Percentiles rank a stretch among this genome's conserved stretches.
Evolutionary conservation across 2,888 invertebrate genomes (phyloP).

Genomic region (Teleogryllus oceanicus): DNA sequence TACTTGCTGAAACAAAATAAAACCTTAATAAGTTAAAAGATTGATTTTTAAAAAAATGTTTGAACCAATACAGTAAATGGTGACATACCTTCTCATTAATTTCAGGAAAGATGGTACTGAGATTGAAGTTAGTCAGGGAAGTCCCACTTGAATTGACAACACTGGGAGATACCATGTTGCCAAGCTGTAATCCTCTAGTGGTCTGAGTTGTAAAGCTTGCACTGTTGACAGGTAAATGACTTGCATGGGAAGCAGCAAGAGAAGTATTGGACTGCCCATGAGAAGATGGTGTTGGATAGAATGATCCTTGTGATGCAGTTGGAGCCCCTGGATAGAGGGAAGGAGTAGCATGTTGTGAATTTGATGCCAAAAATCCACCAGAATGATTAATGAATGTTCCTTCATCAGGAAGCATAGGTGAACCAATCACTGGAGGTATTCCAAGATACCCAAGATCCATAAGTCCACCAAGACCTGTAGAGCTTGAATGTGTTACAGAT

Average conservation of each 20-base stretch:
- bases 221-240: slow-evolving; percentile 18
- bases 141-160: slow-evolving; percentile 45
- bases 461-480: slow-evolving; percentile 29
- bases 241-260: slow-evolving; percentile 22
- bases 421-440: slow-evolving; percentile 33
- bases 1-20: too few relatives aligned
- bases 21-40: too few relatives aligned
- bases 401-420: slow-evolving; percentile 31
- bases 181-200: slow-evolving; percentile 21
- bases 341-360: slow-evolving; percentile 20
- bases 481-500: slow-evolving; percentile 26
- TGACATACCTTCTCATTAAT: slow-evolving; percentile 59
- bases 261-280: not conserved
- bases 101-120: slow-evolving; percentile 80
- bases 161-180: slow-evolving; percentile 31
- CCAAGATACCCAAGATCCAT: slow-evolving; percentile 33
- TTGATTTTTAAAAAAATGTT: too few relatives aligned
- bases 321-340: slow-evolving; percentile 26
- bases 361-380: slow-evolving; percentile 23
- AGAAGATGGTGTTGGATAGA: slow-evolving; percentile 27
- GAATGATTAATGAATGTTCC: slow-evolving; percentile 24
- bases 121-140: slow-evolving; percentile 71
- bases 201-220: not conserved
- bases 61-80: not conserved
- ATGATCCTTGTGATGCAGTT: slow-evolving; percentile 27